Base-by-base conservation (phyloP, 2,888 invertebrate species). In the Andrena marginata region DNA sequence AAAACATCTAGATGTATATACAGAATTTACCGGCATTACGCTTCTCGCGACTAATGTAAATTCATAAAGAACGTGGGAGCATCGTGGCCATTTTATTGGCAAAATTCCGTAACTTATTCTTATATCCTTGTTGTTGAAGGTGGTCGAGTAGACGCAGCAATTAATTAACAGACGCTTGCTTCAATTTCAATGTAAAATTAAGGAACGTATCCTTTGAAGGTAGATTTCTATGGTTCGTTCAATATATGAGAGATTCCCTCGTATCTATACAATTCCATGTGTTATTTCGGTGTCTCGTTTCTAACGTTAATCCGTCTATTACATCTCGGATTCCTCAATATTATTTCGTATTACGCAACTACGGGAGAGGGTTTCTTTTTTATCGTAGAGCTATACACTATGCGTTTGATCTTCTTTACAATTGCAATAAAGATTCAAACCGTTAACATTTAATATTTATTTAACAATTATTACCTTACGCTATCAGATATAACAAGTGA, bases 401-500 rank as follows among this genome's bases (percentile, higher is more conserved):
- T 69, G 49, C 54, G 72, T 69, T 79, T 79, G 51, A 71, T 71
- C 73, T 72, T 49, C 54, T 76, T 86, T 62, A 77, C 65, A 77
- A 80, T 82, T 42, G 73, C 48, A 65, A 86, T 84, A 87, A 77
- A 87, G 80, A 80, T 85, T 62, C 83, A 64, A 84, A 87, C 73
- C 70, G 76, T 85, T 81, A 87, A 87, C 86, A 87, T 87, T 86
- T 75, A 85, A 87, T 86, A 87, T 82, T 85, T 80, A 82, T 86
- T 85, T 82, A 85, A 83, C 68, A 85, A 86, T 82, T 82, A 76
- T 83, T 67, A 77, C 59, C 71, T 86, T 87, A 87, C 73, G 56
- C 73, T 85, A 86, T 72, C 82, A 78, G 68, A 60, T 83, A 77
- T 82, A 87, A 87, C 81, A 87, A 86, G 71, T 82, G 72, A 80